These are phyloP conservation scores for Platynereis dumerilii DNA, from an alignment of 2,888 invertebrate genomes.

Conservation along the genomic window DNA sequence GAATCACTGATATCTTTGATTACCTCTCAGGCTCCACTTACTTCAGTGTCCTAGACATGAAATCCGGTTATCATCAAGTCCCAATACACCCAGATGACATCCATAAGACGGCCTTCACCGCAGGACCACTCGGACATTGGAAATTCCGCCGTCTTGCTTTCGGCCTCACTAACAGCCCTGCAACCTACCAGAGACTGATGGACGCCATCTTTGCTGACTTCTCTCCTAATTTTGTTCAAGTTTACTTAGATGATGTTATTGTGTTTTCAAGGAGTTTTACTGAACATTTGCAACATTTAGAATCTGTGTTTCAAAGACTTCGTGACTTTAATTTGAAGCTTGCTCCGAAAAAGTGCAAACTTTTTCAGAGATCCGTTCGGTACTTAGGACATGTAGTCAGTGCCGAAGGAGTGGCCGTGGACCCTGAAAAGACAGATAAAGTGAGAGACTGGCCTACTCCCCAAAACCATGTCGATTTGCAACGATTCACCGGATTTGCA, in stretches of 20 bases:
- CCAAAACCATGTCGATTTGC: too few relatives aligned
- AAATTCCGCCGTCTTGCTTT: too few relatives aligned
- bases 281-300: slow-evolving; percentile 25
- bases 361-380: too few relatives aligned
- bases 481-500: too few relatives aligned
- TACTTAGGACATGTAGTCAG: too few relatives aligned
- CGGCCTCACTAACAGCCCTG: slow-evolving; percentile 32
- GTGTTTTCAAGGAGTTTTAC: slow-evolving; percentile 12
- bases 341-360: too few relatives aligned
- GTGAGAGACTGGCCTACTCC: too few relatives aligned
- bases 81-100: slow-evolving; percentile 13
- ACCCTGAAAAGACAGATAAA: too few relatives aligned
- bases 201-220: slow-evolving; percentile 8
- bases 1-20: slow-evolving; percentile 32
- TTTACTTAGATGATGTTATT: slow-evolving; percentile 33
- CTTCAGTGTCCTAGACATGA: slow-evolving; percentile 28
- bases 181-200: slow-evolving; percentile 27
- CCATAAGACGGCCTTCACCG: slow-evolving; percentile 28
- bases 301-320: slow-evolving; percentile 25
- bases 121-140: slow-evolving; percentile 24
- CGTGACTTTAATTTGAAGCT: slow-evolving; percentile 6
- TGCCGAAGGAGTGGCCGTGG: too few relatives aligned
- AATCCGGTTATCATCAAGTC: slow-evolving; percentile 29
- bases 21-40: slow-evolving; percentile 18
- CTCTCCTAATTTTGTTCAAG: slow-evolving; percentile 13